These are phyloP conservation scores for Pangasianodon hypophthalmus DNA, from an alignment of 2,113 vertebrate genomes.

Conservation along the genomic window DNA sequence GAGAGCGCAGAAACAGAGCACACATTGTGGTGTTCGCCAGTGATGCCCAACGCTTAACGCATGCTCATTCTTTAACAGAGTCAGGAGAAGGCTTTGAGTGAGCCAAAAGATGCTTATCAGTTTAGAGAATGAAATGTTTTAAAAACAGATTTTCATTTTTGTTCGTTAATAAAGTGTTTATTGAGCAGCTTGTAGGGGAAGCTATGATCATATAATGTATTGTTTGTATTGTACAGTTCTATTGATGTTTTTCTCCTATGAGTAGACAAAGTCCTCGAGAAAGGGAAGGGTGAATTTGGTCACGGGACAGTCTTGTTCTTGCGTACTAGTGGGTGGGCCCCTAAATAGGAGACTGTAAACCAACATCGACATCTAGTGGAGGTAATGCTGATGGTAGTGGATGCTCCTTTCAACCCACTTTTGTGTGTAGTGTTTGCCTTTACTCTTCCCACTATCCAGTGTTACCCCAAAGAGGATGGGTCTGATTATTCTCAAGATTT, in stretches of 20 bases:
- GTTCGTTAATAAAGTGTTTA: neutral
- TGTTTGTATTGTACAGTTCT: neutral
- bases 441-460: too few species aligned
- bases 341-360: neutral
- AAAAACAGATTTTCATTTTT: neutral
- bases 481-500: neutral
- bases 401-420: neutral
- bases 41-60: constrained; percentile 10
- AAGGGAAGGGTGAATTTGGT: neutral
- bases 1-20: constrained; percentile 21
- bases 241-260: neutral
- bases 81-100: neutral
- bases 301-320: neutral
- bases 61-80: constrained; percentile 30
- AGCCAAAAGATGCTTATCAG: constrained; percentile 14
- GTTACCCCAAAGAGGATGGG: neutral
- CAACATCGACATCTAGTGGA: constrained; percentile 45
- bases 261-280: neutral
- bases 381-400: neutral
- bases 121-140: neutral
- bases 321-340: neutral
- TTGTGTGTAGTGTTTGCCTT: neutral
- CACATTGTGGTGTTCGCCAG: constrained; percentile 45
- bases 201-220: neutral
- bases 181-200: neutral